Evolutionary conservation across 2,888 invertebrate species (phyloP), one percentile per base, ranked within the genome.

Genomic region (Stenodema calcarata): DNA sequence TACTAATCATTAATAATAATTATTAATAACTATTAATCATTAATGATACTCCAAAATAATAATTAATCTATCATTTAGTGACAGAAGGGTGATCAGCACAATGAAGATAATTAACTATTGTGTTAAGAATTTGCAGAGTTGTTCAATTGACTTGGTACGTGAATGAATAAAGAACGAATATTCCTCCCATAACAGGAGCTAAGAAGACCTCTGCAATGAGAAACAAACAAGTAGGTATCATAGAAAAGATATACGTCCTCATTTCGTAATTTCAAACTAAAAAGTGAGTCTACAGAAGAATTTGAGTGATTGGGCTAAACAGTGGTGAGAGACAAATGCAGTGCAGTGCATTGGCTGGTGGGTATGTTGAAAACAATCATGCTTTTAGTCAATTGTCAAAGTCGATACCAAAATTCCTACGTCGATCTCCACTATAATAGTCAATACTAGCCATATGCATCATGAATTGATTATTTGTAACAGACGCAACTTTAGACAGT

Each of bases 291-390:
- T 75, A 75, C 75, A 86, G 12, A 41, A 28, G 27, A 47, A 30
- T 30, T 41, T 23, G 23, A 27, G 62, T 70, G 30, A 28, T 69
- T 30, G 41, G 27, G 62, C 62, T 62, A 62, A 62, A 62, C 23
- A 62, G 23, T 18, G 27, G 62, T 62, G 62, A 62, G 47, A 23
- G 27, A 62, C 27, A 79, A 35, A 78, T 86, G 86, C 86, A 87
- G 44, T 86, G 86, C 73, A 69, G 79, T 79, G 81, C 75, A 73
- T 41, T 86, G n/a, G 76, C 78, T 62, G 78, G 79, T 78, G 85
- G 69, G n/a, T 50, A 44, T 54, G 80, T 42, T 30, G 14, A 42
- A 50, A 42, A 80, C 30, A 18, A 80, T 47, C 80, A 80, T 80
- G 80, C 80, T 62, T 23, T 27, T 62, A 62, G 23, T 62, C 11